These are phyloP conservation scores for Prosapia bicincta DNA, from an alignment of 2,888 invertebrate genomes.

Conservation along the genomic window DNA sequence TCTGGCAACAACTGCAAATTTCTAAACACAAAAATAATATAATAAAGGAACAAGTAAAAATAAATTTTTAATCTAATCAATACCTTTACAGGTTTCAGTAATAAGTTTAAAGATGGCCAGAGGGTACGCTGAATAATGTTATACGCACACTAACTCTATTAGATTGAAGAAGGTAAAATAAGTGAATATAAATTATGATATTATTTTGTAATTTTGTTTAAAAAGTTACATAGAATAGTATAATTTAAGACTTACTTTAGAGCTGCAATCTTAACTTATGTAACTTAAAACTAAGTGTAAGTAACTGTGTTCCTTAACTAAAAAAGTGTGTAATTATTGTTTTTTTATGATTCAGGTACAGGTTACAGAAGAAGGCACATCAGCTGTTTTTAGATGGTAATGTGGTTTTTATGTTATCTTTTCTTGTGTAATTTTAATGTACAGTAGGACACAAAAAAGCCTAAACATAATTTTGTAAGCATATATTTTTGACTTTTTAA, in stretches of 20 bases:
- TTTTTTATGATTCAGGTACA: background rate
- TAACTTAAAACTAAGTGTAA: background rate
- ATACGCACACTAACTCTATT: too few species aligned
- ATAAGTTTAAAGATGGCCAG: too few species aligned
- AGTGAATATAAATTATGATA: background rate
- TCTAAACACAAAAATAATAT: too few species aligned
- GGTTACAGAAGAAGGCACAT: constrained; percentile 2
- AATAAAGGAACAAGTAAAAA: too few species aligned
- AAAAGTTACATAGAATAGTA: constrained; percentile 2
- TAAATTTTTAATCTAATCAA: too few species aligned
- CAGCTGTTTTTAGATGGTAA: background rate
- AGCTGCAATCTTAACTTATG: background rate
- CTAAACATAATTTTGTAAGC: too few species aligned
- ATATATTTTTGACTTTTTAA: too few species aligned
- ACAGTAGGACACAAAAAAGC: too few species aligned
- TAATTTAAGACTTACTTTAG: background rate
- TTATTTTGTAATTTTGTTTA: background rate
- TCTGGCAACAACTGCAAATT: too few species aligned
- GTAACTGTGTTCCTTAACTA: background rate
- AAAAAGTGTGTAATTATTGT: background rate
- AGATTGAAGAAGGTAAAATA: background rate
- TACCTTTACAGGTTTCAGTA: too few species aligned
- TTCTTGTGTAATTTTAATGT: too few species aligned
- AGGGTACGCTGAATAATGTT: too few species aligned
- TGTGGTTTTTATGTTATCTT: background rate